A percentile compares a stretch with the other conserved stretches of the same genome.
phyloP scores from a whole-genome alignment of 2,888 invertebrate genomes.

The Apodemia duryi region DNA sequence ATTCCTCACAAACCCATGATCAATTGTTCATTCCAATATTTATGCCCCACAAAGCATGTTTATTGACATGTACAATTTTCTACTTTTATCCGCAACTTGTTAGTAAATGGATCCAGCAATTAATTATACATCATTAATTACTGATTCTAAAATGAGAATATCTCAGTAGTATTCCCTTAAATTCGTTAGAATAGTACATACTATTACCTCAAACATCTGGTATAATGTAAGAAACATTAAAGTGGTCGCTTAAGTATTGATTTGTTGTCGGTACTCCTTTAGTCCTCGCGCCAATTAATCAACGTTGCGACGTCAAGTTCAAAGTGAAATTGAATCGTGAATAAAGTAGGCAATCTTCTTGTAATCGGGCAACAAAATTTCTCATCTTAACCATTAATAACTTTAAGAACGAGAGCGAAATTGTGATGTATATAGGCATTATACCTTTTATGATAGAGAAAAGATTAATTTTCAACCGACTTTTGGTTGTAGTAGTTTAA shows the following conservation, averaged over 20 bases:
- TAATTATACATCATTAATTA: no score
- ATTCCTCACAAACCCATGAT: no score
- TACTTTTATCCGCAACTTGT: no score
- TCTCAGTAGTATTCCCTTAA: no score
- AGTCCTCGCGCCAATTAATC: slow-evolving; percentile 4
- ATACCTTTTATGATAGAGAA: not conserved
- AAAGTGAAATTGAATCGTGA: slow-evolving; percentile 13
- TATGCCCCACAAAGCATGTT: no score
- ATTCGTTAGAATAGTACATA: not conserved
- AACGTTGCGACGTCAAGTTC: slow-evolving; percentile 7
- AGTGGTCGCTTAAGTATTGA: slow-evolving; percentile 7
- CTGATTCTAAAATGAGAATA: no score
- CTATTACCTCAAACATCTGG: not conserved
- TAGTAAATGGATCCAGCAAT: no score
- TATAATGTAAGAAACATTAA: not conserved
- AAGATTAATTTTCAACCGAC: not conserved
- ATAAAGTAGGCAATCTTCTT: slow-evolving; percentile 13
- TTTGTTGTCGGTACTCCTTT: slow-evolving; percentile 1
- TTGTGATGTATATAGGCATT: not conserved
- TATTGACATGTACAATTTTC: no score
- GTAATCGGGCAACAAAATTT: slow-evolving; percentile 11
- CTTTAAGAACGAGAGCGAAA: not conserved
- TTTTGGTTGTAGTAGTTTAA: no score
- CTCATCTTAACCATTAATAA: slow-evolving; percentile 12
- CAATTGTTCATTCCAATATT: no score